These are phyloP conservation scores for Ctenomys sociabilis DNA, from an alignment of 2,113 vertebrate species.

Conservation along the genomic window DNA sequence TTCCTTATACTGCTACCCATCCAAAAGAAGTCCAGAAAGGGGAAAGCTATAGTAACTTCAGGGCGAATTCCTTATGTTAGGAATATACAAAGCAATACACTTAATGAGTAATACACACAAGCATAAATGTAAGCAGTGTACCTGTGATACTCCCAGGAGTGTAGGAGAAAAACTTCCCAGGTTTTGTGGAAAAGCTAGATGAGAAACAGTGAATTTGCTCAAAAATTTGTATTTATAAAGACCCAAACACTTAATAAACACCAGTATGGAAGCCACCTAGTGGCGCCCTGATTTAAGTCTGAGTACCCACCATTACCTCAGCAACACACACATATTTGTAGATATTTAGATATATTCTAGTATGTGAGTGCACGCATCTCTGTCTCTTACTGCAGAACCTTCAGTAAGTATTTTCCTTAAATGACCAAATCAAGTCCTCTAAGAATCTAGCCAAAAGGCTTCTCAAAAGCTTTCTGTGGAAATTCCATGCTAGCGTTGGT, in stretches of 20 bases:
- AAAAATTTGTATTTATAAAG: neutral
- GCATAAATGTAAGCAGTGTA: neutral
- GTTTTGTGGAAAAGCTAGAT: neutral
- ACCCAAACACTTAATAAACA: neutral
- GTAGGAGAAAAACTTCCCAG: neutral
- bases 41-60: neutral
- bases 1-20: neutral
- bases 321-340: neutral
- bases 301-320: neutral
- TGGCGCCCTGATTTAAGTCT: neutral
- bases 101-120: neutral
- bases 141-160: neutral
- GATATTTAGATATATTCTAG: neutral
- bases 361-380: neutral
- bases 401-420: conserved; percentile 38
- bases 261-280: neutral
- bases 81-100: neutral
- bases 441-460: neutral
- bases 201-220: neutral
- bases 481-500: neutral
- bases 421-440: neutral
- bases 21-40: neutral
- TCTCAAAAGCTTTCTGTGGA: neutral
- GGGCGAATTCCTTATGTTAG: neutral
- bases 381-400: neutral